These are phyloP conservation scores for Merops nubicus DNA, from an alignment of 2,113 vertebrate species.

Conservation along the genomic window DNA sequence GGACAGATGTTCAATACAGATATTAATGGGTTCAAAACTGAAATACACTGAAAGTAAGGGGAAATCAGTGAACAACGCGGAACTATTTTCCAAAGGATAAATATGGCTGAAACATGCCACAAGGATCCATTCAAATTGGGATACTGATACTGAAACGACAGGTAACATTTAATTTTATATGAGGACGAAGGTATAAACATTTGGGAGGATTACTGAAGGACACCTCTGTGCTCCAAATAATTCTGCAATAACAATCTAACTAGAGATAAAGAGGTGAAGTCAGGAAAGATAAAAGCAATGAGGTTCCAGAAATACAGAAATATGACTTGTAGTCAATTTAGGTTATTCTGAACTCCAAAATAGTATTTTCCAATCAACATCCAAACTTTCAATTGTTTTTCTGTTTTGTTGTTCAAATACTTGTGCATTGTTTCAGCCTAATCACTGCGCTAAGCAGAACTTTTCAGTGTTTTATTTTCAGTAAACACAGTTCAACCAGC, in stretches of 20 bases:
- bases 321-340: background rate
- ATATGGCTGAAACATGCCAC: background rate
- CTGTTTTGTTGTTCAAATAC: background rate
- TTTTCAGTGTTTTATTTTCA: conserved; percentile 40
- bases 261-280: background rate
- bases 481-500: conserved; percentile 42
- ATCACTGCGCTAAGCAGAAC: background rate
- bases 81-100: conserved; percentile 1
- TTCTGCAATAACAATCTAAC: background rate
- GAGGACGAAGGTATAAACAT: background rate
- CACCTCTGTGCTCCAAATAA: background rate
- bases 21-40: conserved; percentile 42
- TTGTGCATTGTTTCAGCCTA: background rate
- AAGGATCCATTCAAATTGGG: background rate
- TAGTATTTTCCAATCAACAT: background rate
- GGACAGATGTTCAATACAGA: conserved; percentile 53
- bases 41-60: background rate
- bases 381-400: background rate
- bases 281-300: background rate
- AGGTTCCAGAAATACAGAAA: background rate
- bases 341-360: conserved; percentile 31
- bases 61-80: background rate
- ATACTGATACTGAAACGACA: background rate
- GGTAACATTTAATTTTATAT: background rate
- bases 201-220: background rate